These are phyloP conservation scores for Phoeniculus purpureus DNA, from an alignment of 2,797 vertebrate species.

Conservation along the genomic window DNA sequence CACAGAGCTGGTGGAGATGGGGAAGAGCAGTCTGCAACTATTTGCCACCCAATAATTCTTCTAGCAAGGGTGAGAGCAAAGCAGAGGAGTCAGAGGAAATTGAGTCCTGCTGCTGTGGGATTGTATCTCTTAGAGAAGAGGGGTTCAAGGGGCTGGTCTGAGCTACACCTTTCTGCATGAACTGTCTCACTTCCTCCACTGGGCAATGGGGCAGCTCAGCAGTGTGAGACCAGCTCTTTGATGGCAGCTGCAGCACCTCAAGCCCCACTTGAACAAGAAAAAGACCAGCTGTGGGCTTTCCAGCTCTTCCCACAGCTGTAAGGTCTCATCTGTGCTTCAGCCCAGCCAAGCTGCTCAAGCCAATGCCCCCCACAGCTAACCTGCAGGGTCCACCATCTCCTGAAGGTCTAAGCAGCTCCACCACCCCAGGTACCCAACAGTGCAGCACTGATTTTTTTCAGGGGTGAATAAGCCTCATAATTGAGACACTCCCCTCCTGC, in stretches of 20 bases:
- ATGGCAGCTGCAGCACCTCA: neutral
- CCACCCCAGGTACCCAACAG: neutral
- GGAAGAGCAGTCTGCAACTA: neutral
- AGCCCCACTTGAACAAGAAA: neutral
- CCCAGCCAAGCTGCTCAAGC: neutral
- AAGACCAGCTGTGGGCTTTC: neutral
- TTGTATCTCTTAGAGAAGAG: too few species aligned
- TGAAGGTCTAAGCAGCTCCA: neutral
- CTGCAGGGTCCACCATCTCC: neutral
- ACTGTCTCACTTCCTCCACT: rapidly evolving
- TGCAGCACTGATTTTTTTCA: neutral
- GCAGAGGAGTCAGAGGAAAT: rapidly evolving
- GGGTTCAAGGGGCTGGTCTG: too few species aligned
- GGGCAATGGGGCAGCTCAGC: neutral
- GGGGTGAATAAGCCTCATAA: neutral
- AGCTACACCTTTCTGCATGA: neutral
- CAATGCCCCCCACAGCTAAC: neutral
- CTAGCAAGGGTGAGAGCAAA: neutral
- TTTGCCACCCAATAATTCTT: rapidly evolving
- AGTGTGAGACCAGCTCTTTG: neutral
- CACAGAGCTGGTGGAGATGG: neutral
- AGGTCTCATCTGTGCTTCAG: neutral
- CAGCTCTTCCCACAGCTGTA: neutral
- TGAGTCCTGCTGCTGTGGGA: neutral
- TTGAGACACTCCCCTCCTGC: neutral